phyloP scores from a whole-genome alignment of 1,140 invertebrate genomes.

The Drosophila auraria region DNA sequence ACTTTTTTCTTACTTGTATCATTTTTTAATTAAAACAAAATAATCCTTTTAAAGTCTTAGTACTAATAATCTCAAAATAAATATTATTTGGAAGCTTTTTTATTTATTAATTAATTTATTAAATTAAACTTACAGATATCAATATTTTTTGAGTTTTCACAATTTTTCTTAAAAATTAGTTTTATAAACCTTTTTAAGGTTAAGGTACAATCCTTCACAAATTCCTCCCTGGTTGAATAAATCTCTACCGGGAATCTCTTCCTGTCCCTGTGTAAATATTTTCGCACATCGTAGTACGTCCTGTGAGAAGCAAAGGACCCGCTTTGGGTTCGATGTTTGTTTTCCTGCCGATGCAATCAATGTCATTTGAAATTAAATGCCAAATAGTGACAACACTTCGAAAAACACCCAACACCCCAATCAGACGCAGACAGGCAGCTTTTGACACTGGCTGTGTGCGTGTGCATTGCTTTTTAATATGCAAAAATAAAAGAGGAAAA shows the following conservation, averaged over 20 bases:
- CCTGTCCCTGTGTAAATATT: slow-evolving; percentile 5
- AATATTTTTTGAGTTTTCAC: too few relatives aligned
- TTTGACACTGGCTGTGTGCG: slow-evolving; percentile 23
- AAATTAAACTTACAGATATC: too few relatives aligned
- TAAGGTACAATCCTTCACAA: too few relatives aligned
- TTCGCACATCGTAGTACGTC: background rate
- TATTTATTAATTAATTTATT: too few relatives aligned
- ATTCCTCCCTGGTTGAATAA: background rate
- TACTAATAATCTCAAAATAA: too few relatives aligned
- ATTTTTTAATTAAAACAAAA: too few relatives aligned
- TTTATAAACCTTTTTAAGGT: too few relatives aligned
- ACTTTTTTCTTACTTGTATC: too few relatives aligned
- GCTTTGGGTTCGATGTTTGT: slow-evolving; percentile 14
- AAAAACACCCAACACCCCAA: slow-evolving; percentile 16
- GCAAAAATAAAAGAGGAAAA: slow-evolving; percentile 40
- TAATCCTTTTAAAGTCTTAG: too few relatives aligned
- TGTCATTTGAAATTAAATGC: slow-evolving; percentile 71
- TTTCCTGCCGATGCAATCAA: slow-evolving; percentile 55
- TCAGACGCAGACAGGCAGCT: background rate
- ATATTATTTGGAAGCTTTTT: too few relatives aligned
- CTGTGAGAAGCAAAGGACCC: background rate
- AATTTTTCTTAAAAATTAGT: too few relatives aligned
- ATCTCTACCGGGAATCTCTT: too few relatives aligned
- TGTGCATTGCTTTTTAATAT: slow-evolving; percentile 41
- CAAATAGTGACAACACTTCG: slow-evolving; percentile 65